phyloP scores from a whole-genome alignment of 2,888 invertebrate species.

The Ormyrus labotus region DNA sequence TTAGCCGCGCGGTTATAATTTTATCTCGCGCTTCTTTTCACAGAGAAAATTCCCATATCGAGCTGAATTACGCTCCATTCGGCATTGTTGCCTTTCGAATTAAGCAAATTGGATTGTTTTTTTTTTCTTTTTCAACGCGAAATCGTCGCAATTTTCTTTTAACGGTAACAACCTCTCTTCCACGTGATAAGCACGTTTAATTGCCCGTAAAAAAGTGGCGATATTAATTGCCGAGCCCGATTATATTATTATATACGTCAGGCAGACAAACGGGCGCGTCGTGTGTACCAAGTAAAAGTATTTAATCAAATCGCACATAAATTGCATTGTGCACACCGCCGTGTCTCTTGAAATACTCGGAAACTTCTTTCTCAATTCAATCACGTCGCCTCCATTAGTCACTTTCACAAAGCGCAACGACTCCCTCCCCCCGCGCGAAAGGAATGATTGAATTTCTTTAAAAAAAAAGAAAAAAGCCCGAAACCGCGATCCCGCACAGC shows the following conservation, averaged over 20 bases:
- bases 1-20: no score
- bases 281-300: slow-evolving; percentile 17
- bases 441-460: no score
- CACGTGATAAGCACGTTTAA: no score
- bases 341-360: background rate
- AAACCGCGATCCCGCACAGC: background rate
- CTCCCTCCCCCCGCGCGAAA: no score
- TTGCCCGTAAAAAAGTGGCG: background rate
- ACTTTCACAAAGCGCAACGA: background rate
- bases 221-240: slow-evolving; percentile 4
- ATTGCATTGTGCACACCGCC: slow-evolving; percentile 22
- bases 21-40: no score
- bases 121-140: no score
- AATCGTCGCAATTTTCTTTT: no score
- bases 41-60: no score
- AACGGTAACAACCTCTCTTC: no score
- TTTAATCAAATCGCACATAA: slow-evolving; percentile 29
- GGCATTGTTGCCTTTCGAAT: no score
- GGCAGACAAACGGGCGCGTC: background rate
- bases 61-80: background rate
- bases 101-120: no score
- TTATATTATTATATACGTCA: slow-evolving; percentile 3
- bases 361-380: background rate
- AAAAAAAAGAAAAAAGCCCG: background rate
- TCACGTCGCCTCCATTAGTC: background rate